Percentiles rank a stretch among this genome's conserved stretches.
phyloP scores from a whole-genome alignment of 2,888 invertebrate genomes.

The Linnaemya tessellans region DNA sequence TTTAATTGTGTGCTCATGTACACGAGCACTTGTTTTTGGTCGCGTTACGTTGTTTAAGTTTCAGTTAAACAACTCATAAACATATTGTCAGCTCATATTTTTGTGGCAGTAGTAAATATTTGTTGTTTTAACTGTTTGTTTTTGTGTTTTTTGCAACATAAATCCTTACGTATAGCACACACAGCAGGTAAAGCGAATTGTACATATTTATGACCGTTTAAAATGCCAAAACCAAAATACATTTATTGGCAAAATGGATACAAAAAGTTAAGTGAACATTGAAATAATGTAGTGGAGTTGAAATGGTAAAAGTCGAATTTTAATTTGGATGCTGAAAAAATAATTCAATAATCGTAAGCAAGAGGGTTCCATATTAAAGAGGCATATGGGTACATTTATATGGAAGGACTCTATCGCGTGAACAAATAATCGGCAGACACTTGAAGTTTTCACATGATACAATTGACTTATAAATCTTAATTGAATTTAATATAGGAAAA shows the following conservation, averaged over 20 bases:
- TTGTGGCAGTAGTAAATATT: conserved; percentile 41
- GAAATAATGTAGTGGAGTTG: conserved; percentile 21
- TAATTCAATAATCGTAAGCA: background rate
- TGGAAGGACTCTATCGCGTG: too few relatives aligned
- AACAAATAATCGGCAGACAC: too few relatives aligned
- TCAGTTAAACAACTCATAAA: conserved; percentile 64
- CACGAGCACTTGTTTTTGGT: background rate
- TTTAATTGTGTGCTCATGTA: background rate
- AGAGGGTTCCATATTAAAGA: too few relatives aligned
- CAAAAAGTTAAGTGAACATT: conserved; percentile 35
- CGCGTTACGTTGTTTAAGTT: conserved; percentile 29
- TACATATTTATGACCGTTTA: conserved; percentile 66
- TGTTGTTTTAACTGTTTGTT: conserved; percentile 27
- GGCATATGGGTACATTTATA: too few relatives aligned
- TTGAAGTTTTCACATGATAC: too few relatives aligned
- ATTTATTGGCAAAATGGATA: conserved; percentile 52
- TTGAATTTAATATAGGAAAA: too few relatives aligned
- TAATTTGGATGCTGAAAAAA: background rate
- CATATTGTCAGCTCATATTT: conserved; percentile 65
- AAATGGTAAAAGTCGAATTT: conserved; percentile 13
- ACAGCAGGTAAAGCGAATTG: conserved; percentile 66
- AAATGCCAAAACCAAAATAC: conserved; percentile 64
- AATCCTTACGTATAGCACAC: conserved; percentile 33
- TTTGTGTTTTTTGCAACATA: conserved; percentile 35
- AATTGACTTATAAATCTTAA: too few relatives aligned